These are phyloP conservation scores for Emmelina monodactyla DNA, from an alignment of 2,888 invertebrate species.

Conservation along the genomic window DNA sequence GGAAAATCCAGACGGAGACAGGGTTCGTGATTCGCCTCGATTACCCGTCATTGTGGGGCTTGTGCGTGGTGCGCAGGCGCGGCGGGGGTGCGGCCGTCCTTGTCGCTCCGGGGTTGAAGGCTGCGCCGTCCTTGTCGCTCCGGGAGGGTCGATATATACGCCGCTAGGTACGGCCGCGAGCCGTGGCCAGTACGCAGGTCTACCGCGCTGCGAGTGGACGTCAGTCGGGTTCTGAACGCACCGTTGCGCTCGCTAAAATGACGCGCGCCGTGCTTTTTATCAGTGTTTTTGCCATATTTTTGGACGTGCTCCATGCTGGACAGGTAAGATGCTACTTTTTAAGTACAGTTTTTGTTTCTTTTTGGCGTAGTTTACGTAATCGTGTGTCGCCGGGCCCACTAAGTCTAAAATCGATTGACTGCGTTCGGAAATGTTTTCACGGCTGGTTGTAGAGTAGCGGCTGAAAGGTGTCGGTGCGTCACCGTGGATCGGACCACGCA, in stretches of 20 bases:
- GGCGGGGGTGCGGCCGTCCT: constrained; percentile 20
- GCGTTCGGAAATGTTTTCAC: constrained; percentile 53
- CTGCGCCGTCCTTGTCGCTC: constrained; percentile 31
- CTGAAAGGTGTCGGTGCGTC: constrained; percentile 12
- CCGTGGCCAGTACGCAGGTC: constrained; percentile 59
- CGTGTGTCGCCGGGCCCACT: constrained; percentile 24
- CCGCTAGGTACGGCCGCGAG: constrained; percentile 58
- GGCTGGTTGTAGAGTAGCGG: constrained; percentile 44
- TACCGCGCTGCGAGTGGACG: constrained; percentile 47
- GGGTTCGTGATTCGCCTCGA: constrained; percentile 48
- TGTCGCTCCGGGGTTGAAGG: constrained; percentile 20
- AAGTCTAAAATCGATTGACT: constrained; percentile 58
- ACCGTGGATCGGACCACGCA: too few species aligned
- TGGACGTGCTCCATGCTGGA: constrained; percentile 64
- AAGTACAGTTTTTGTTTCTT: constrained; percentile 2
- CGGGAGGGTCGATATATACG: constrained; percentile 62
- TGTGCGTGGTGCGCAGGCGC: neutral
- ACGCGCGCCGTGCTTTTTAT: constrained; percentile 69
- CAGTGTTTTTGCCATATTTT: constrained; percentile 67
- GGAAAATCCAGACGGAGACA: constrained; percentile 59
- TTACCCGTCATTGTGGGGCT: constrained; percentile 15
- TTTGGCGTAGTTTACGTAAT: constrained; percentile 9
- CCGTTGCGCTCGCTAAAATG: constrained; percentile 62
- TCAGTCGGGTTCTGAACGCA: constrained; percentile 38
- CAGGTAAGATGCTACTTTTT: constrained; percentile 46